A percentile compares a stretch with the other conserved stretches of the same genome.
phyloP scores from a whole-genome alignment of 2,888 invertebrate genomes.

The Liopterus haemorrhoidalis region DNA sequence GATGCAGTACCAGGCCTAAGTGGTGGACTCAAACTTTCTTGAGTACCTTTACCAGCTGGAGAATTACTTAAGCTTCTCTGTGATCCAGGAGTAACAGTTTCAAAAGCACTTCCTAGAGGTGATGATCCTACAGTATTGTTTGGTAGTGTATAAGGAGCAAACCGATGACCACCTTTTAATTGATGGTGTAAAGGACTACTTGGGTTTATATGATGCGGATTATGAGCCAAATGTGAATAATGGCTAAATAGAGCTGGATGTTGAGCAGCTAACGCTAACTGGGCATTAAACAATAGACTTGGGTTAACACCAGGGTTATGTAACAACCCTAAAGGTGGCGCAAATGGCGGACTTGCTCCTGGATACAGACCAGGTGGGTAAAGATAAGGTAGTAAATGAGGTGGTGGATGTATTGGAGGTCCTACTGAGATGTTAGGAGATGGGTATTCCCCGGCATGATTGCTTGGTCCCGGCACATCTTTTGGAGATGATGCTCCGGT shows the following conservation, averaged over 20 bases:
- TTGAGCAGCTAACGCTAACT: constrained; percentile 80
- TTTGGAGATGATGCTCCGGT: constrained; percentile 50
- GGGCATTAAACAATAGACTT: constrained; percentile 81
- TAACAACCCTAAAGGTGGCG: constrained; percentile 61
- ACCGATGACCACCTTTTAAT: constrained; percentile 70
- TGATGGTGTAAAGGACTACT: constrained; percentile 62
- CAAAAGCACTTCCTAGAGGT: constrained; percentile 76
- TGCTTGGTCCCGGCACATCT: constrained; percentile 52
- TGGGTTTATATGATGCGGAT: constrained; percentile 52
- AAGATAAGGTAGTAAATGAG: constrained; percentile 83
- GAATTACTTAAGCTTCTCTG: constrained; percentile 60
- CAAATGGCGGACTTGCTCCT: constrained; percentile 56
- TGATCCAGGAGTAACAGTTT: constrained; percentile 77
- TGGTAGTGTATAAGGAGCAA: constrained; percentile 84
- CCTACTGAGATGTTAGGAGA: constrained; percentile 92
- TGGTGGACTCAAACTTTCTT: constrained; percentile 50
- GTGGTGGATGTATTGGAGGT: constrained; percentile 86
- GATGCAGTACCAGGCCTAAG: constrained; percentile 54
- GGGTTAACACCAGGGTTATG: constrained; percentile 66
- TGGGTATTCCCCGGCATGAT: constrained; percentile 59
- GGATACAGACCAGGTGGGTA: constrained; percentile 87
- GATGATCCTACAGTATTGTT: constrained; percentile 50
- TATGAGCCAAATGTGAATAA: constrained; percentile 57
- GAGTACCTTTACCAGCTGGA: constrained; percentile 49
- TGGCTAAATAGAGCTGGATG: constrained; percentile 72